A percentile compares a stretch with the other conserved stretches of the same genome.
Evolutionary conservation across 2,113 vertebrate species (phyloP).

Genomic region (Myrmecobius fasciatus): DNA sequence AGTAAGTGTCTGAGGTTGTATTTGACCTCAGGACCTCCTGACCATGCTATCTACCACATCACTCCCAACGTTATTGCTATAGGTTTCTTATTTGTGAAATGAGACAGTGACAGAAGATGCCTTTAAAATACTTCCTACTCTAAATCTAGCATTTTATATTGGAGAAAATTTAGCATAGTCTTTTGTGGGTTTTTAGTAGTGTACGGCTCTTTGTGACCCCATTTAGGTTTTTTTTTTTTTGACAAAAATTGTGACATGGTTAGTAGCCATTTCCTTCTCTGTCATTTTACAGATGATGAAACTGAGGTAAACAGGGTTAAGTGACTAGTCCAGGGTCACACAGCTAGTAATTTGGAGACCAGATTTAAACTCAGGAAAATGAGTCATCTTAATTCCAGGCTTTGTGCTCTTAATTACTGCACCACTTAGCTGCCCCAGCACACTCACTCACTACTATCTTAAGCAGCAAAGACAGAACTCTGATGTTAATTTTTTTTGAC

Average conservation of each 20-base stretch:
- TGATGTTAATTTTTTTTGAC: background rate
- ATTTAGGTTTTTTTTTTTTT: background rate
- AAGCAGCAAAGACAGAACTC: background rate
- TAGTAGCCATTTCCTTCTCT: background rate
- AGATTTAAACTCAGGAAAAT: background rate
- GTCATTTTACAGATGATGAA: background rate
- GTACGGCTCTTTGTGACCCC: background rate
- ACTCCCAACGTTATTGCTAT: background rate
- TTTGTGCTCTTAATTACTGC: background rate
- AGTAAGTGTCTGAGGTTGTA: background rate
- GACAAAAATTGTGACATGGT: background rate
- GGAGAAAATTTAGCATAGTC: too few relatives aligned
- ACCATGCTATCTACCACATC: background rate
- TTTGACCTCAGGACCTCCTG: background rate
- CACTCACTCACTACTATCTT: background rate
- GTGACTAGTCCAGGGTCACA: background rate
- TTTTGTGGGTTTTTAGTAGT: background rate
- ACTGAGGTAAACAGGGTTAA: background rate
- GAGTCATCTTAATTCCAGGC: background rate
- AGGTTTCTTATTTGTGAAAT: too few relatives aligned
- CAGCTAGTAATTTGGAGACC: background rate
- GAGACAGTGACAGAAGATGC: too few relatives aligned
- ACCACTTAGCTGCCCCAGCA: background rate
- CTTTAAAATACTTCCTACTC: too few relatives aligned
- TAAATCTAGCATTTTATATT: too few relatives aligned